Conservation (phyloP, 2,888 invertebrate genomes). For the Amphipyra berbera region DNA sequence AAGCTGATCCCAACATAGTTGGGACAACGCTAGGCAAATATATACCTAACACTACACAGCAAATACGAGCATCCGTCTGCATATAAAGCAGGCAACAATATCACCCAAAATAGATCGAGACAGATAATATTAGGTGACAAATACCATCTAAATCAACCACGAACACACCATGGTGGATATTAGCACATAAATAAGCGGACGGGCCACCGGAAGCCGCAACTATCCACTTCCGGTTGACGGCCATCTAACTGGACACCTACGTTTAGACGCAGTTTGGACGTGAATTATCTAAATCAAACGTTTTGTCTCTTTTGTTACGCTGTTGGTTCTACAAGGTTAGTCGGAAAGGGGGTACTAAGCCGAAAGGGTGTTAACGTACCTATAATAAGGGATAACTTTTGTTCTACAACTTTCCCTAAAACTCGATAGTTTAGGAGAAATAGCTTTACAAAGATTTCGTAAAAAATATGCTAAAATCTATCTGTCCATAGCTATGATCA, state of each 20-base stretch:
- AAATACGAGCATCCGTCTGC: neutral
- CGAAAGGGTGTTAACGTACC: too few species aligned
- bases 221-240: constrained; percentile 71
- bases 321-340: constrained; percentile 11
- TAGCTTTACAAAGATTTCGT: too few species aligned
- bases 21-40: too few species aligned
- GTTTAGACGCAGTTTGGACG: constrained; percentile 46
- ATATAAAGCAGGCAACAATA: constrained; percentile 11
- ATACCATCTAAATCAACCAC: constrained; percentile 42
- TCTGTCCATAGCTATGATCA: too few species aligned
- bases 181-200: constrained; percentile 66
- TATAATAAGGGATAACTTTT: too few species aligned
- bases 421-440: too few species aligned
- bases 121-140: constrained; percentile 24
- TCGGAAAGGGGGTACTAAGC: too few species aligned
- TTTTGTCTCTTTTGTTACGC: constrained; percentile 7
- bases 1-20: too few species aligned
- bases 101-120: neutral
- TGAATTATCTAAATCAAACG: constrained; percentile 34
- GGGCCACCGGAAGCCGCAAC: constrained; percentile 66
- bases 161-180: constrained; percentile 55
- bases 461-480: too few species aligned
- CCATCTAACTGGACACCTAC: constrained; percentile 66
- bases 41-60: too few species aligned
- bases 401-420: too few species aligned